phyloP scores from a whole-genome alignment of 1,140 invertebrate genomes.

The Glossosoma conforme region DNA sequence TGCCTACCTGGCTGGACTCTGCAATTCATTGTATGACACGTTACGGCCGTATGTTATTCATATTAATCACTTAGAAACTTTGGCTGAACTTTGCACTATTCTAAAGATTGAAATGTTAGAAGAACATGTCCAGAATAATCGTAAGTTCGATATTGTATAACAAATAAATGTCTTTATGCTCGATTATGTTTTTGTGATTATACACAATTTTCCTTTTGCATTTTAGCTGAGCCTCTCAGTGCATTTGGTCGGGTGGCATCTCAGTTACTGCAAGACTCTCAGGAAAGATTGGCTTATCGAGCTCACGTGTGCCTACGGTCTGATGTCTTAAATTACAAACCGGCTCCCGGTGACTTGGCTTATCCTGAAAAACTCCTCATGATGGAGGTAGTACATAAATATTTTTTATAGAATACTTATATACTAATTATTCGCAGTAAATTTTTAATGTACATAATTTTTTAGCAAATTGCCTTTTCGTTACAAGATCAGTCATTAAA shows the following conservation, averaged over 20 bases:
- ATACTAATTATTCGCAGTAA: too few species aligned
- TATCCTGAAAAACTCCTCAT: conserved; percentile 97
- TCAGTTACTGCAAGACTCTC: conserved; percentile 91
- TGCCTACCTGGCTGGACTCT: conserved; percentile 77
- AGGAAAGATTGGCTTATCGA: conserved; percentile 93
- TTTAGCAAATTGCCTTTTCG: conserved; percentile 66
- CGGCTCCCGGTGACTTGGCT: conserved; percentile 90
- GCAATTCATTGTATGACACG: conserved; percentile 86
- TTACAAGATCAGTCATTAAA: conserved; percentile 60
- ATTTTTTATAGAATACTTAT: too few species aligned
- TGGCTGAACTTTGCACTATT: conserved; percentile 94
- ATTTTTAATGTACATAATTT: too few species aligned
- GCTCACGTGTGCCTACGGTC: conserved; percentile 90
- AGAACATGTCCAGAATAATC: conserved; percentile 84
- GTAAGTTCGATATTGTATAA: conserved; percentile 46
- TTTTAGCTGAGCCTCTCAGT: conserved; percentile 56
- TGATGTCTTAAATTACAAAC: conserved; percentile 85
- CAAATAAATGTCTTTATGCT: conserved; percentile 2
- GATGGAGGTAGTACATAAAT: conserved; percentile 90
- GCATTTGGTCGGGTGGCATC: conserved; percentile 80
- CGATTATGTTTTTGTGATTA: conserved; percentile 5
- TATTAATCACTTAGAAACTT: conserved; percentile 94
- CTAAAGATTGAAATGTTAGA: conserved; percentile 91
- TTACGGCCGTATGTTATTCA: conserved; percentile 94
- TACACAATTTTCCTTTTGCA: conserved; percentile 1